Conservation (phyloP, 2,797 vertebrate genomes). For the Alexandromys oeconomus region DNA sequence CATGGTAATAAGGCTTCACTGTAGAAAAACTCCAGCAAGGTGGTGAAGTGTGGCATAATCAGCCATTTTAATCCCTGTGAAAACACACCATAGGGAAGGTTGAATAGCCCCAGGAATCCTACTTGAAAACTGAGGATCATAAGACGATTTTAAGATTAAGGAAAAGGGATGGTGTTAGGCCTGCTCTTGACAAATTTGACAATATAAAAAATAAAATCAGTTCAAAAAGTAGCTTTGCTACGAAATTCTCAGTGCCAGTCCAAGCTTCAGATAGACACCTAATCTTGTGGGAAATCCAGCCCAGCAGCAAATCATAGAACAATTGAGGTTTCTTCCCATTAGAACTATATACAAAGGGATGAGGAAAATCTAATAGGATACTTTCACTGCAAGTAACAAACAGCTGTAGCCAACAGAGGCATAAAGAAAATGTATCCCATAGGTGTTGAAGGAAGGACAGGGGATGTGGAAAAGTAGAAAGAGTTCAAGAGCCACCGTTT, state of each 20-base stretch:
- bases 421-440: conserved; percentile 1
- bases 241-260: conserved; percentile 22
- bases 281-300: conserved; percentile 69
- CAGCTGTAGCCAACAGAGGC: not conserved
- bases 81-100: conserved; percentile 16
- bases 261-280: conserved; percentile 43
- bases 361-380: not conserved
- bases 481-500: not conserved
- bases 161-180: conserved; percentile 63
- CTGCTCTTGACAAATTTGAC: conserved; percentile 32
- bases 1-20: not conserved
- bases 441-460: not conserved
- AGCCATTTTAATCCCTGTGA: not conserved
- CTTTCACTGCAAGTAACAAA: conserved; percentile 36
- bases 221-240: conserved; percentile 62
- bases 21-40: not conserved
- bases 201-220: conserved; percentile 58
- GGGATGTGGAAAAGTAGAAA: not conserved
- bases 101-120: conserved; percentile 57
- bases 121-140: conserved; percentile 68
- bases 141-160: conserved; percentile 76
- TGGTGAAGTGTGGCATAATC: not conserved
- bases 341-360: conserved; percentile 16
- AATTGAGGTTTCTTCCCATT: not conserved
- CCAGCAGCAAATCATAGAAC: conserved; percentile 53